phyloP scores from a whole-genome alignment of 2,888 invertebrate genomes.

The Eupithecia pulchellata region DNA sequence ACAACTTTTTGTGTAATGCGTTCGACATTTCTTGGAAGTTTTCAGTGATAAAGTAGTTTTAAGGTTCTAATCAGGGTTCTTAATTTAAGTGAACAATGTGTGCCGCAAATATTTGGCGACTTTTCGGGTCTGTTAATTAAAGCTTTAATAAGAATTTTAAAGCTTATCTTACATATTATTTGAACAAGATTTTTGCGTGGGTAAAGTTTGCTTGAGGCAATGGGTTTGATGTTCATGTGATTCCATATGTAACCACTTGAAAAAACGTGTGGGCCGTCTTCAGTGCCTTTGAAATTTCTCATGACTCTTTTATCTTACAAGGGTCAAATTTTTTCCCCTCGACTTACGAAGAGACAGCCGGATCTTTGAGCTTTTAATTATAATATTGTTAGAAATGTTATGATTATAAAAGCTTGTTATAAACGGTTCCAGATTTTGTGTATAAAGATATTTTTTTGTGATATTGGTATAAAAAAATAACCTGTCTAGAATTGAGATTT shows the following conservation, averaged over 20 bases:
- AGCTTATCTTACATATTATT: slow-evolving; percentile 25
- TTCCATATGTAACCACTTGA: slow-evolving; percentile 55
- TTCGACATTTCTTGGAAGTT: slow-evolving; percentile 32
- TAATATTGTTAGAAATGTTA: not conserved
- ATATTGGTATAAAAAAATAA: not conserved
- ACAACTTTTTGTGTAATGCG: slow-evolving; percentile 22
- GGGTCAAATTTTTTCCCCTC: slow-evolving; percentile 9
- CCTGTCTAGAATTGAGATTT: not conserved
- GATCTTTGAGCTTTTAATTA: not conserved
- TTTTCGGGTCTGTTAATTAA: slow-evolving; percentile 34
- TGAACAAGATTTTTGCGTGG: slow-evolving; percentile 35
- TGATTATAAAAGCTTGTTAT: not conserved
- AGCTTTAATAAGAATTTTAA: slow-evolving; percentile 29
- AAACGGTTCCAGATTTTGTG: not conserved
- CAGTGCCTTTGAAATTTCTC: slow-evolving; percentile 14
- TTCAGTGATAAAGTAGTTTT: slow-evolving; percentile 24
- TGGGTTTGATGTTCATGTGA: slow-evolving; percentile 46
- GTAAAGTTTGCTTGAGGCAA: slow-evolving; percentile 32
- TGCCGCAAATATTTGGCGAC: slow-evolving; percentile 15
- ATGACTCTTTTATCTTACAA: not conserved
- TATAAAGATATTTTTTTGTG: not conserved
- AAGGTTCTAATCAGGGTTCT: slow-evolving; percentile 26
- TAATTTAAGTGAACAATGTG: slow-evolving; percentile 29
- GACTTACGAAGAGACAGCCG: not conserved
- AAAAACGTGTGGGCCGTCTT: slow-evolving; percentile 28